Evolutionary conservation across 2,888 invertebrate genomes (phyloP).

Genomic region (Leptinotarsa haldemani): DNA sequence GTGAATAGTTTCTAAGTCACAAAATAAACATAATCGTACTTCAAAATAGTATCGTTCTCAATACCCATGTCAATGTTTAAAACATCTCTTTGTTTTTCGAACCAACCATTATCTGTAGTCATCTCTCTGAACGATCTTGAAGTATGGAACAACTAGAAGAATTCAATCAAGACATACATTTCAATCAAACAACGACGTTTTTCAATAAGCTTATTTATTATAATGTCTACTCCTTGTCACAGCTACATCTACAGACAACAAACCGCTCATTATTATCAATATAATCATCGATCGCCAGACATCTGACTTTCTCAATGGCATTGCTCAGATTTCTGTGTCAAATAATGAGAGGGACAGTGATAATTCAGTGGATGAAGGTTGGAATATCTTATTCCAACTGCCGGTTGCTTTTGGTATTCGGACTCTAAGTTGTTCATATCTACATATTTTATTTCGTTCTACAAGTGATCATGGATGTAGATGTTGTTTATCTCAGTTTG

Average conservation of each 20-base stretch:
- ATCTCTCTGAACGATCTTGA: conserved; percentile 1
- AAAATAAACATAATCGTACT: neutral
- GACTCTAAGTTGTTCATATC: neutral
- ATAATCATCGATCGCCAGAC: neutral
- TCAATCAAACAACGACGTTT: conserved; percentile 7
- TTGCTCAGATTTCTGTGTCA: neutral
- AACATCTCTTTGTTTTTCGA: neutral
- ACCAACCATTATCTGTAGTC: conserved; percentile 11
- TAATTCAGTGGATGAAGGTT: neutral
- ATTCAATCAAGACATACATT: conserved; percentile 4
- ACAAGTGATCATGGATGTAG: conserved; percentile 13
- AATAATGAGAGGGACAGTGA: conserved; percentile 14
- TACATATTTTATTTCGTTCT: conserved; percentile 3
- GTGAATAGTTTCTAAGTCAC: neutral
- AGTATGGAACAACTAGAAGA: conserved; percentile 4
- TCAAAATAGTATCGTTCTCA: neutral
- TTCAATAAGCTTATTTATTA: conserved; percentile 11
- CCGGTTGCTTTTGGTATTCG: neutral
- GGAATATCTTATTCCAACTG: conserved; percentile 1
- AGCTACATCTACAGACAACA: conserved; percentile 8
- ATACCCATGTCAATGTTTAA: neutral
- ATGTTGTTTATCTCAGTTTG: conserved; percentile 17
- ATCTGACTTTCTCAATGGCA: conserved; percentile 2
- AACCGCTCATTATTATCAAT: neutral
- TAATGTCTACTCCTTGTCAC: conserved; percentile 8